Base-by-base conservation (phyloP, 2,797 vertebrate species). In the Platyrinchus mystaceus region DNA sequence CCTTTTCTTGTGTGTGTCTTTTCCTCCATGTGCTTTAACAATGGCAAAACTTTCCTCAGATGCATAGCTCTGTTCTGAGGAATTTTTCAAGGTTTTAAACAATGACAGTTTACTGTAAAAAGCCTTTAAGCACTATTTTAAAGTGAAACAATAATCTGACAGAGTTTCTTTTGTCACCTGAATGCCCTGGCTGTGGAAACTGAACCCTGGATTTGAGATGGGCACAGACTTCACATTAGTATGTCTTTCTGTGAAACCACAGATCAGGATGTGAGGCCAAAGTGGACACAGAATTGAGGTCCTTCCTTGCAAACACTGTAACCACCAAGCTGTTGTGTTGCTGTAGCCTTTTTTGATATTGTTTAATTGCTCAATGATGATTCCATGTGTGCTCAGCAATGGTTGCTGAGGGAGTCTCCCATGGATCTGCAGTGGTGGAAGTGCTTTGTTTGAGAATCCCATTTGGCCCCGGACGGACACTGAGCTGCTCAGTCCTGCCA, bases 21-120 rank as follows among this genome's bases (percentile, higher is more conserved):
- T 56, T 84, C 30, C 36, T 77, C 50, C 36, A 94, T 85, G 37
- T 68, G 26, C n/a, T 94, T 77, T 63, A 85, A 60, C 34, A 67
- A 21, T 1, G 2, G 20, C 22, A 68, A 58, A 93, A 89, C 58
- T 89, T 82, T 50, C 7, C 46, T 88, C 27, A 43, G 15, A 3
- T 52, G 12, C 46, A 6, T 39, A 77, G 15, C 28, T 59, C 20
- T 76, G 12, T 58, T 90, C 36, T 58, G 43, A 93, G 41, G 36
- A 91, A 64, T 70, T 71, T n/a, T 80, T 93, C 44, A 73, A 21
- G 30, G 10, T 77, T 90, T 73, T 91, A 8, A 6, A 44, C 15
- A 56, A 21, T 77, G 27, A 41, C 23, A n/a, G 9, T 67, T 90
- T 82, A 27, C 49, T 52, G 9, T 49, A 41, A 74, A 82, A 84